Base-by-base conservation (phyloP, 2,888 invertebrate genomes). In the Sphaerophoria taeniata region DNA sequence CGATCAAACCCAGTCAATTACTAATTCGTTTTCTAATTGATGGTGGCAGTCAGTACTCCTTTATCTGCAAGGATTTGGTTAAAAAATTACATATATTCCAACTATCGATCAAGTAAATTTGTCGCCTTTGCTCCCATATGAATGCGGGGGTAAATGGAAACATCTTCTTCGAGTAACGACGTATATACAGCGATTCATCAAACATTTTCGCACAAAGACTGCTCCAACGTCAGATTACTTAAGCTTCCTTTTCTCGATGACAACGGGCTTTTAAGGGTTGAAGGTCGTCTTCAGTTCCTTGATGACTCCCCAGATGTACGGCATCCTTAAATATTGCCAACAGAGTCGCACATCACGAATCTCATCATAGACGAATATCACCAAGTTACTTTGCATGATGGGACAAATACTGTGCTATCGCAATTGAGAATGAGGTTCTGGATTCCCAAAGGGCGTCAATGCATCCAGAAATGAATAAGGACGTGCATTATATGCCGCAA, bases 291-390 rank as follows among this genome's bases (percentile, higher is more conserved):
- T 3, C 6, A 6, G 39, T 45, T 34, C 12, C 45, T 45, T 14
- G 45, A 45, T 9, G 70, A 70, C 34, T 34, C 56, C 1, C 14
- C 16, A 9, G 55, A 55, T 69, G 31, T 70, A n/a, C 33, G 45
- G 33, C 56, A 56, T 9, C 70, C 55, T 34, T n/a, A n/a, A n/a
- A 24, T 24, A 24, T 24, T 24, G 24, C 24, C 24, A 24, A 24
- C 24, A 24, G 24, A 24, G 24, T 24, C 24, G 24, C 24, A 24
- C 24, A 24, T 24, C 24, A 24, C 24, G 24, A 24, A 24, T 24
- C 24, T 24, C 24, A 24, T 24, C 24, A 24, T 24, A 24, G 24
- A 24, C 24, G 24, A 24, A 24, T 24, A 43, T 6, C 55, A 69
- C 14, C 39, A 55, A 69, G 9, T 5, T 7, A 6, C 55, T 2